Percentiles rank a stretch among this genome's conserved stretches.
Evolutionary conservation across 2,113 vertebrate species (phyloP).

Genomic region (Capreolus pygargus): DNA sequence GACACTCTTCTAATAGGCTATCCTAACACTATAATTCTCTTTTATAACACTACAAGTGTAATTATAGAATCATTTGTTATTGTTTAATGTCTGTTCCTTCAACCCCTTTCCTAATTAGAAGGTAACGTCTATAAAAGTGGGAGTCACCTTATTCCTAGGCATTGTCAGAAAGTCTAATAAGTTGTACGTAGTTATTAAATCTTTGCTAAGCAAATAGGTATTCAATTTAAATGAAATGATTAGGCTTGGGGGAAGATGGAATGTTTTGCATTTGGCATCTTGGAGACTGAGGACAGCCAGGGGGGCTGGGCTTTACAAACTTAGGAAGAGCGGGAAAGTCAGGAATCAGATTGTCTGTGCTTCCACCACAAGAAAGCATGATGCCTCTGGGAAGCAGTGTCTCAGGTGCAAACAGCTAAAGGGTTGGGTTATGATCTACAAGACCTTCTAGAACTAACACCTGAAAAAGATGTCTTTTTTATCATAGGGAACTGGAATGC

Average conservation of each 20-base stretch:
- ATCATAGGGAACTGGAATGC: neutral
- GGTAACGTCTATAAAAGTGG: neutral
- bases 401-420: neutral
- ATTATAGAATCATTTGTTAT: neutral
- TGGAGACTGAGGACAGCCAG: neutral
- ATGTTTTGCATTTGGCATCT: neutral
- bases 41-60: neutral
- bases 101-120: neutral
- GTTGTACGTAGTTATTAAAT: neutral
- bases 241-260: accelerated
- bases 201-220: neutral
- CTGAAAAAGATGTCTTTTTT: neutral
- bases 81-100: neutral
- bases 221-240: neutral
- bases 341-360: neutral
- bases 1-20: neutral
- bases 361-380: accelerated
- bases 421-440: neutral
- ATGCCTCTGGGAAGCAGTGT: neutral
- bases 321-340: neutral
- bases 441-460: neutral
- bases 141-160: neutral
- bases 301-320: neutral
- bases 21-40: neutral
- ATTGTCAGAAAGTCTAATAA: neutral